These are phyloP conservation scores for Trissonchulus sp. DNA, from an alignment of 2,888 invertebrate species.

Conservation along the genomic window DNA sequence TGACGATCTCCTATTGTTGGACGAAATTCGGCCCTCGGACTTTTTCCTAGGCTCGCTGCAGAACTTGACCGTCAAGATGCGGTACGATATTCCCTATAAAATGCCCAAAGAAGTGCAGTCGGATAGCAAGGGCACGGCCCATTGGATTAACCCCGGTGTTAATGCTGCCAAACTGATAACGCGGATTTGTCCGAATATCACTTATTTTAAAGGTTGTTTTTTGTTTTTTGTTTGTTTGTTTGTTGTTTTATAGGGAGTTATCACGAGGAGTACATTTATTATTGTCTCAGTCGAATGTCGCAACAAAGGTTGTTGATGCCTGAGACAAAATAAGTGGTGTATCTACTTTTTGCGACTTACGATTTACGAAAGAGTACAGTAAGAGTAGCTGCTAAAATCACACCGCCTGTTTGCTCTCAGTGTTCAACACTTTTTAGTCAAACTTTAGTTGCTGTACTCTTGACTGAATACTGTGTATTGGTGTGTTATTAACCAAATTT, in stretches of 20 bases:
- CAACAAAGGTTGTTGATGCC: too few relatives aligned
- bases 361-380: too few relatives aligned
- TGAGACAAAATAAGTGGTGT: too few relatives aligned
- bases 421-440: too few relatives aligned
- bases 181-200: background rate
- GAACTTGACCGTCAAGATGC: background rate
- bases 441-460: too few relatives aligned
- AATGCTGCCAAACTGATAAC: background rate
- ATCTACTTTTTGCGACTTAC: too few relatives aligned
- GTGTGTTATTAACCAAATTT: too few relatives aligned
- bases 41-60: background rate
- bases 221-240: background rate
- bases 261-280: too few relatives aligned
- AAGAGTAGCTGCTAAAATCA: too few relatives aligned
- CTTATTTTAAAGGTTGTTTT: background rate
- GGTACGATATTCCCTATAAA: background rate
- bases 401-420: too few relatives aligned
- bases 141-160: background rate
- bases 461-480: too few relatives aligned
- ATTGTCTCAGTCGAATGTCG: too few relatives aligned
- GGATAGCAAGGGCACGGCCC: background rate
- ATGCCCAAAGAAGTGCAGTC: background rate
- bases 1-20: background rate
- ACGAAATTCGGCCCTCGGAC: background rate
- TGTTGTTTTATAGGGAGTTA: background rate